Conservation (phyloP, 2,888 invertebrate species). For the Therioaphis trifolii region DNA sequence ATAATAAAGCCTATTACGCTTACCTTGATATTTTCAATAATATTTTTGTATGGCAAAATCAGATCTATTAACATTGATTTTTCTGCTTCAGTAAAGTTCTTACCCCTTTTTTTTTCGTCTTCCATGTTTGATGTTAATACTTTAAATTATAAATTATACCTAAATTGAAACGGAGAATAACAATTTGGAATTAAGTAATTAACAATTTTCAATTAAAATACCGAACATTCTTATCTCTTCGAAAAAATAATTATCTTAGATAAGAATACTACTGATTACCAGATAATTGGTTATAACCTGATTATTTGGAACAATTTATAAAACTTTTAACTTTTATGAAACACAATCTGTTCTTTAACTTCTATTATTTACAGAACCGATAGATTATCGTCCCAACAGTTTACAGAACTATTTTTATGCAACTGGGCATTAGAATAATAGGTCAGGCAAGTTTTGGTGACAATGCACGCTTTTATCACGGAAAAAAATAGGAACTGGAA, state of each 20-base stretch:
- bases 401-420: constrained; percentile 15
- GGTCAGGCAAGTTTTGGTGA: no score
- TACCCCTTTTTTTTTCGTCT: constrained; percentile 2
- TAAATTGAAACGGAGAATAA: neutral
- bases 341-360: no score
- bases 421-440: no score
- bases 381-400: neutral
- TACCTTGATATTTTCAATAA: constrained; percentile 33
- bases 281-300: neutral
- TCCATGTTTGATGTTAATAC: no score
- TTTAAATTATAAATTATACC: no score
- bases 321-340: no score
- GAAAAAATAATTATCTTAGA: neutral
- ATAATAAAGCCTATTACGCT: neutral
- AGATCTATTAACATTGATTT: neutral
- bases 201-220: no score
- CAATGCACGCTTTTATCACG: no score
- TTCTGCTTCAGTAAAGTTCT: neutral
- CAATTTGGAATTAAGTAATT: no score
- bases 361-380: no score
- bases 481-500: no score
- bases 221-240: neutral
- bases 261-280: neutral
- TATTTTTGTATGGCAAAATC: neutral
- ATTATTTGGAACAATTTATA: no score